phyloP scores from a whole-genome alignment of 2,113 vertebrate species.

The Chelonoidis abingdonii region DNA sequence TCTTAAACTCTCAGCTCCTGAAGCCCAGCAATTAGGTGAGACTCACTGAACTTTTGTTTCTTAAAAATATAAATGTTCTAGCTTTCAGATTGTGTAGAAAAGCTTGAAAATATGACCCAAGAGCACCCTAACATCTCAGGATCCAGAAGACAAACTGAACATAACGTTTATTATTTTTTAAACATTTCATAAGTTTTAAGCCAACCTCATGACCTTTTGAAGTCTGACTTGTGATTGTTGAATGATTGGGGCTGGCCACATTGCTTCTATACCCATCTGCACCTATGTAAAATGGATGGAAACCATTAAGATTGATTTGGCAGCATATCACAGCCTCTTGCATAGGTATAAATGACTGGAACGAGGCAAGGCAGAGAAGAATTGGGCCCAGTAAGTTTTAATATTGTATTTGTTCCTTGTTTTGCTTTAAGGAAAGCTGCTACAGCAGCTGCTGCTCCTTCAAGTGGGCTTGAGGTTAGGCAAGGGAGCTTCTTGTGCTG shows the following conservation, averaged over 20 bases:
- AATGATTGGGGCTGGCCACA: background rate
- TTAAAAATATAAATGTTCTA: background rate
- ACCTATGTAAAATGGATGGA: background rate
- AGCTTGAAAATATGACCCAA: background rate
- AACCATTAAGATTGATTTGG: background rate
- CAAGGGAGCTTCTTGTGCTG: background rate
- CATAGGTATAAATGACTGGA: background rate
- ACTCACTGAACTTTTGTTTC: background rate
- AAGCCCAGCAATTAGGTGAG: background rate
- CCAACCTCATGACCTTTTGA: background rate
- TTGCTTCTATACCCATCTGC: background rate
- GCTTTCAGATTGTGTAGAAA: background rate
- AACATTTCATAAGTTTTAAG: background rate
- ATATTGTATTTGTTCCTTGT: background rate
- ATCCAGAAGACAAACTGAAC: background rate
- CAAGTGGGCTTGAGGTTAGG: background rate
- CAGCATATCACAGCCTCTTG: background rate
- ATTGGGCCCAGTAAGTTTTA: background rate
- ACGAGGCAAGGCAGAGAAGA: background rate
- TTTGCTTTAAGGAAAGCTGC: background rate
- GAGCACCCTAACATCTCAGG: background rate
- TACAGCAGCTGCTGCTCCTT: background rate
- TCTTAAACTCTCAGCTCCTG: background rate
- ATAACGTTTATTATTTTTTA: background rate
- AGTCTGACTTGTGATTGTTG: background rate